phyloP scores from a whole-genome alignment of 2,888 invertebrate species.

The Azorinus chamasolen region DNA sequence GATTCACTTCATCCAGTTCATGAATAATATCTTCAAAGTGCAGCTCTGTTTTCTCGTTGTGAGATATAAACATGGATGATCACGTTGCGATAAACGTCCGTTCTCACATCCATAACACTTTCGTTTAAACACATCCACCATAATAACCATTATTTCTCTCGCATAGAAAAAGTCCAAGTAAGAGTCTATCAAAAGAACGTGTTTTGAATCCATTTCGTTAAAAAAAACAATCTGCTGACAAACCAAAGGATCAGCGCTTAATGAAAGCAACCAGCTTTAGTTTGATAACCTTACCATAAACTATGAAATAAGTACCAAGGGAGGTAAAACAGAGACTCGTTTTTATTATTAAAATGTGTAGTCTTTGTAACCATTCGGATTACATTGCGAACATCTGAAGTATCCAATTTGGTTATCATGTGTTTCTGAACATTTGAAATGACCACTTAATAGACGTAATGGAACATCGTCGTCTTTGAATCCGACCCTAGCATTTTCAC shows the following conservation, averaged over 20 bases:
- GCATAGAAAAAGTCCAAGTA: too few relatives aligned
- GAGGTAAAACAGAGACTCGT: not conserved
- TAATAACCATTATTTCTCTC: slow-evolving; percentile 36
- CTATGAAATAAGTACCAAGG: too few relatives aligned
- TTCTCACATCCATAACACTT: too few relatives aligned
- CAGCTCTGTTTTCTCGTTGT: too few relatives aligned
- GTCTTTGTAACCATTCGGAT: slow-evolving; percentile 4
- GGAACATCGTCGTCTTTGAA: slow-evolving; percentile 7
- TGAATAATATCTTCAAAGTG: too few relatives aligned
- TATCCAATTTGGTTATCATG: too few relatives aligned
- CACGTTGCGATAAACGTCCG: too few relatives aligned
- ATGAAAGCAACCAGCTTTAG: too few relatives aligned
- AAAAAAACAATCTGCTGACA: not conserved
- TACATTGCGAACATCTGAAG: slow-evolving; percentile 3
- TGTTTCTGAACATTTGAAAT: not conserved
- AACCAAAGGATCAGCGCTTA: too few relatives aligned
- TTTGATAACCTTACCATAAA: too few relatives aligned
- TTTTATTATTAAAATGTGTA: slow-evolving; percentile 1
- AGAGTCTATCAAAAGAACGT: slow-evolving; percentile 44
- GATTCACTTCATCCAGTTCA: too few relatives aligned
- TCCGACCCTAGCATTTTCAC: not conserved
- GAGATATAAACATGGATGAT: too few relatives aligned
- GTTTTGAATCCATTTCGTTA: slow-evolving; percentile 33
- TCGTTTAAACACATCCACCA: slow-evolving; percentile 18
- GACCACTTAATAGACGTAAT: not conserved